Evolutionary conservation across 37 sponge, comb jelly and placozoan genomes (phyloP).

Genomic region (Ianthella basta): DNA sequence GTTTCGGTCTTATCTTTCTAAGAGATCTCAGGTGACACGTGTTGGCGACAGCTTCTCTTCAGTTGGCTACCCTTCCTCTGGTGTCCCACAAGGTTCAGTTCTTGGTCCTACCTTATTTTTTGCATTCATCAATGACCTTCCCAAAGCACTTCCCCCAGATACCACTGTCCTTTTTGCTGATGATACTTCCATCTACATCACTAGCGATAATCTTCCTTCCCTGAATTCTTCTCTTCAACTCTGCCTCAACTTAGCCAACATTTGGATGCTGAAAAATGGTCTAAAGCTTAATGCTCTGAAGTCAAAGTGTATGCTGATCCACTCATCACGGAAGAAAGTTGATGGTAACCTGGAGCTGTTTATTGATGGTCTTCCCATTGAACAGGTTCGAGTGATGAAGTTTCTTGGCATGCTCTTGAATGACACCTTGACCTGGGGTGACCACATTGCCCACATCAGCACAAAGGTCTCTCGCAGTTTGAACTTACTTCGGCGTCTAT

Average conservation of each 20-base stretch:
- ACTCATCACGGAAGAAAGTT: too few species aligned
- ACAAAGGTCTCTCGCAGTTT: too few species aligned
- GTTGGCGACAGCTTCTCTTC: not conserved
- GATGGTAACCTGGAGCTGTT: too few species aligned
- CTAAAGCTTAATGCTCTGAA: slow-evolving; percentile 12
- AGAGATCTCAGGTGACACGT: not conserved
- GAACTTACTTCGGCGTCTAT: too few species aligned
- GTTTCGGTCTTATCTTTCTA: slow-evolving; percentile 12
- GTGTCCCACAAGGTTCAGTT: slow-evolving; percentile 17
- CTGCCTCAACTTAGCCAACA: not conserved
- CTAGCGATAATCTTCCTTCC: not conserved
- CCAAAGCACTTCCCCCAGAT: not conserved
- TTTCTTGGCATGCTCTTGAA: too few species aligned
- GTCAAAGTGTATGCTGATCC: slow-evolving; percentile 2
- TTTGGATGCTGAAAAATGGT: not conserved
- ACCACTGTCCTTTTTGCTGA: not conserved
- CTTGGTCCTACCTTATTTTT: slow-evolving; percentile 13
- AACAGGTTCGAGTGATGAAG: too few species aligned
- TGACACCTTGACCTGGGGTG: too few species aligned
- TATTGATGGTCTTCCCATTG: too few species aligned
- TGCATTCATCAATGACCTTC: slow-evolving; percentile 20
- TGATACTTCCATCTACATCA: slow-evolving; percentile 16
- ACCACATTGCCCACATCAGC: too few species aligned
- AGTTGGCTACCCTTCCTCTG: not conserved
- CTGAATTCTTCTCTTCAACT: slow-evolving; percentile 10